A percentile compares a stretch with the other conserved stretches of the same genome.
Conservation (phyloP, 2,888 invertebrate genomes). For the Automeris io region DNA sequence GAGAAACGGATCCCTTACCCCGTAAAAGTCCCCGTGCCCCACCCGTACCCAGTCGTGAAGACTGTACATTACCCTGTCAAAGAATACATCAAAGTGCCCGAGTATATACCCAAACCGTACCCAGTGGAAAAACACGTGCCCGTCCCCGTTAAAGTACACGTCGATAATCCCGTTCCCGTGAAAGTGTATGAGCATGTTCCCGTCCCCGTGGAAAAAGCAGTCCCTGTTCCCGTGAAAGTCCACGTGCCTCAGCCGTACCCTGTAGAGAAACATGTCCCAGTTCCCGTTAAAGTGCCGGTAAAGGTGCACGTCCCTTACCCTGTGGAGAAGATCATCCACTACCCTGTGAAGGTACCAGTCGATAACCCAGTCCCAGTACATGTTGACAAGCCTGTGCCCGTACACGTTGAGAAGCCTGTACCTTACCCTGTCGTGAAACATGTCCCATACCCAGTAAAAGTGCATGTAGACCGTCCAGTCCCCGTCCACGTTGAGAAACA, state of each 20-base stretch:
- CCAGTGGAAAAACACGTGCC: constrained; percentile 82
- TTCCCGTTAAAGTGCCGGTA: constrained; percentile 81
- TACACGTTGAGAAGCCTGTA: constrained; percentile 84
- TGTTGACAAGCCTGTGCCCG: constrained; percentile 81
- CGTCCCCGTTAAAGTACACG: constrained; percentile 80
- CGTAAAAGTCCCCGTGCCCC: constrained; percentile 82
- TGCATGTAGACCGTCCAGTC: constrained; percentile 81
- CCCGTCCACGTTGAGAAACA: constrained; percentile 87
- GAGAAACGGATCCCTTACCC: constrained; percentile 81
- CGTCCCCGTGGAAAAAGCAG: constrained; percentile 83
- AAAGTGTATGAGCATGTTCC: constrained; percentile 78
- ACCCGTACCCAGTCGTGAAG: constrained; percentile 83
- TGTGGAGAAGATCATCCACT: constrained; percentile 84
- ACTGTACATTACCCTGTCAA: constrained; percentile 81
- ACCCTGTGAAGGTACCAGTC: constrained; percentile 82
- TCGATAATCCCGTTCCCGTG: constrained; percentile 82
- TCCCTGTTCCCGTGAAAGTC: constrained; percentile 83
- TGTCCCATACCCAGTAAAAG: constrained; percentile 83
- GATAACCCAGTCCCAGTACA: constrained; percentile 83
- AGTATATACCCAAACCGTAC: constrained; percentile 81
- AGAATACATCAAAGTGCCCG: constrained; percentile 80
- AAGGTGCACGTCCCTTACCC: constrained; percentile 85
- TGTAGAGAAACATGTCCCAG: constrained; percentile 82
- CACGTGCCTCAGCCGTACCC: constrained; percentile 84
- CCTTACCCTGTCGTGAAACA: constrained; percentile 85